Evolutionary conservation across 2,888 invertebrate genomes (phyloP), one percentile per base, ranked within the genome.

Genomic region (Shargacucullia verbasci): DNA sequence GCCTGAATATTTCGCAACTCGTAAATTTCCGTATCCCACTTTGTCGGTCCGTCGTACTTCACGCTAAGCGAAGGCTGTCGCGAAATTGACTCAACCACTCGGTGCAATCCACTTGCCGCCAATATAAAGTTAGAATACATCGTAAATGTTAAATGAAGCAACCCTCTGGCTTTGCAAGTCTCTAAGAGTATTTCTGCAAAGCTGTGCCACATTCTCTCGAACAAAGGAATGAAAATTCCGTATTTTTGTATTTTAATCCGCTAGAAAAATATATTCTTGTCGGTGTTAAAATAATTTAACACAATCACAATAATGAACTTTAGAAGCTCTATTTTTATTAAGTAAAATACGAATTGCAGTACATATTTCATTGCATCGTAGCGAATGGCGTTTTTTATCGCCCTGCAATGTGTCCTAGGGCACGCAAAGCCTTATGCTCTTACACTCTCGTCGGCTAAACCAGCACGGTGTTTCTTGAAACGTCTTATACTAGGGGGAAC

Each of bases 91-190:
- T 44, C 31, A 34, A 44, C 14, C 37, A 33, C 41, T 59, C 33
- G 39, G 27, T 67, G 66, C 57, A 66, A 62, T 58, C 49, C 62
- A 53, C 59, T 69, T 47, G 37, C 48, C 43, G 33, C n/a, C 40
- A 59, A 59, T 66, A 66, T 41, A 71, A 61, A 59, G 54, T 47
- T 66, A 66, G 49, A 45, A 62, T 53, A 53, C 29, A 50, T 57
- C 58, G 54, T 72, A 72, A 72, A 74, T 72, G 55, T 70, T 70
- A 61, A 65, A 72, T 65, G 54, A 70, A 67, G 47, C 46, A 47
- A 54, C 56, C 57, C 58, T 40, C 40, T 59, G 41, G 48, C 47
- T 49, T 49, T 46, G 40, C 56, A 37, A 49, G 44, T 52, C 41
- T 44, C 52, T 37, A 37, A 29, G 12, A 45, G 29, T 45, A 40